Base-by-base conservation (phyloP, 2,113 vertebrate species). In the Microcebus tavaratra region DNA sequence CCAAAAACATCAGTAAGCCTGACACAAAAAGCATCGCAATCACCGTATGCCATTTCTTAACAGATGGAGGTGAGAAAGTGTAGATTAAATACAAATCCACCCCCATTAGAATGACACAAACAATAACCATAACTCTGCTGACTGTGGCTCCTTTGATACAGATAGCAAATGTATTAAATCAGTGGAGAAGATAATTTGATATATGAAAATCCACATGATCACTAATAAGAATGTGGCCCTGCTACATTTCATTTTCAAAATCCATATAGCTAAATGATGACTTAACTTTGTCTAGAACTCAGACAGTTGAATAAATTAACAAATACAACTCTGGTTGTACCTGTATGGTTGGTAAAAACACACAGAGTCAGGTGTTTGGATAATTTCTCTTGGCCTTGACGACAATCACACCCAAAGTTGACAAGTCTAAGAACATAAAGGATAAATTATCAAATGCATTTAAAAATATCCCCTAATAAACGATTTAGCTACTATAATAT, bases 341-440 rank as follows among this genome's bases (percentile, higher is more conserved):
- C 99, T 99, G 99, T 98, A 98, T 90, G 98, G 98, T 98, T 99
- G 97, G 99, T 99, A 98, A 99, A 99, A 93, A 99, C 98, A 57
- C 98, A 98, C 96, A 99, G 98, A 92, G 98, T 99, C 59, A 98
- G 87, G 45, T 97, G 98, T 78, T 98, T 97, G 59, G 98, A 88
- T 94, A 98, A 96, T 34, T 96, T 92, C 79, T 97, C 98, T 94
- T 98, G 96, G 9, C 97, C 97, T 96, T 99, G 97, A 97, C 95
- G 98, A 98, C 98, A 98, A 97, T 99, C 98, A 94, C 98, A 99
- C 67, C 99, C 99, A 95, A 99, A 99, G 98, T 99, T 99, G 73
- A 99, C 98, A 96, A 99, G 99, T 94, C 99, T 99, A 96, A 50
- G 63, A 94, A 93, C 9, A 92, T 48, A 81, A 86, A 92, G 34